Evolutionary conservation across 2,113 vertebrate species (phyloP), one percentile per base, ranked within the genome.

Genomic region (Cisticola juncidis): DNA sequence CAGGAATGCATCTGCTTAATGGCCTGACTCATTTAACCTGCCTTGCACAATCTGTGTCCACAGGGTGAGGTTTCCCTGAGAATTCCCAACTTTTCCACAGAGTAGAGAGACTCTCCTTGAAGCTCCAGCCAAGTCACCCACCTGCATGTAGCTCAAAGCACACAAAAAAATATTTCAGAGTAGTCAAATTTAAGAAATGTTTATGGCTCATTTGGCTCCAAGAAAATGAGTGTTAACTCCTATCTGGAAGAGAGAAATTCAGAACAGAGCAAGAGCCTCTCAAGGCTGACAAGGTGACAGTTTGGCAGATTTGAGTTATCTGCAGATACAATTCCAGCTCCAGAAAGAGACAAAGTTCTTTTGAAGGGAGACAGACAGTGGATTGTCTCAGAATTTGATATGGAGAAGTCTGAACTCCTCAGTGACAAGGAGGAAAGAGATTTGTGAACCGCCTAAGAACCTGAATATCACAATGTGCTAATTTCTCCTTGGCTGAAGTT

Each of bases 381-480:
- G 22, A 64, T 35, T 31, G n/a, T 23, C 17, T 40, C 53, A 72
- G n/a, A 53, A 44, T 56, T 35, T 33, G 29, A 64, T 18, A 31
- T 3, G 16, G 36, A 29, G 1, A 74, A 53, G 13, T 8, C 45
- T 45, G 22, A 61, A 69, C 18, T 48, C 26, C 28, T 65, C 54
- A 74, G 35, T 24, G 2, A 83, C 5, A 48, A 42, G 12, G 6
- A 72, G 5, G 6, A 70, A 54, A 35, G 35, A 12, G 14, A 74
- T 19, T 15, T 53, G 11, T 40, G 38, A 92, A 48, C 4, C 18
- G 12, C 14, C 1, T 38, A 28, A 53, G 33, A 81, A 64, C 4
- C 0, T 38, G 42, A 81, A 17, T 33, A 62, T 31, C 44, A 42
- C 15, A 1, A 1, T 17, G 54, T 3, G 1, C 9, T 18, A 18